Conservation (phyloP, 2,888 invertebrate species). For the Dilophus febrilis region DNA sequence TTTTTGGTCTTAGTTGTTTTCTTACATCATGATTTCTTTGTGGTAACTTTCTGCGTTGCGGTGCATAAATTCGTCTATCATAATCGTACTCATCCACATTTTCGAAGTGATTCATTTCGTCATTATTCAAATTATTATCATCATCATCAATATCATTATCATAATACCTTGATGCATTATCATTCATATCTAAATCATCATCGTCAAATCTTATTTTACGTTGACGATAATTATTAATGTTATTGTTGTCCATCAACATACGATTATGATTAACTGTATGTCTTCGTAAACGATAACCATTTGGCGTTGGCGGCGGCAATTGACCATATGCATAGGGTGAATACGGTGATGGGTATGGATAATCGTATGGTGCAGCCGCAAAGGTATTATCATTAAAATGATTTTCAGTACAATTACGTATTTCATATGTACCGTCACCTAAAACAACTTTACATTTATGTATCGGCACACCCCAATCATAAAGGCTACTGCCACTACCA, state of each 20-base stretch:
- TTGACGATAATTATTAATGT: too few species aligned
- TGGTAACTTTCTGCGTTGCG: too few species aligned
- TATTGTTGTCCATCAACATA: too few species aligned
- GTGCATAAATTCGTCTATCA: not conserved
- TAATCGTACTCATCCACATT: too few species aligned
- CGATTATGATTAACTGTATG: too few species aligned
- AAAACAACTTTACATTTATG: constrained; percentile 10
- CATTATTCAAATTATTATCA: not conserved
- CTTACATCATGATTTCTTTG: not conserved
- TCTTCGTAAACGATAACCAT: too few species aligned
- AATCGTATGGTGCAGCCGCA: constrained; percentile 6
- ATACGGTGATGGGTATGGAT: not conserved
- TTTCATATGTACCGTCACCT: constrained; percentile 7
- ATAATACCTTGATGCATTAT: too few species aligned
- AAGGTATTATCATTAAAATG: constrained; percentile 9
- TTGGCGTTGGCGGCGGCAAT: too few species aligned
- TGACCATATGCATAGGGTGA: not conserved
- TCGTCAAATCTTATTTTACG: too few species aligned
- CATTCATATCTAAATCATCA: too few species aligned
- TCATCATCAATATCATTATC: not conserved
- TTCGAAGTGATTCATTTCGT: too few species aligned
- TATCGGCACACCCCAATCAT: constrained; percentile 7
- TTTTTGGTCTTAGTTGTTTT: not conserved
- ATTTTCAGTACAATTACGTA: constrained; percentile 9
- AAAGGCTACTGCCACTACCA: not conserved